Evolutionary conservation across 2,113 vertebrate species (phyloP).

Genomic region (Poecile atricapillus): DNA sequence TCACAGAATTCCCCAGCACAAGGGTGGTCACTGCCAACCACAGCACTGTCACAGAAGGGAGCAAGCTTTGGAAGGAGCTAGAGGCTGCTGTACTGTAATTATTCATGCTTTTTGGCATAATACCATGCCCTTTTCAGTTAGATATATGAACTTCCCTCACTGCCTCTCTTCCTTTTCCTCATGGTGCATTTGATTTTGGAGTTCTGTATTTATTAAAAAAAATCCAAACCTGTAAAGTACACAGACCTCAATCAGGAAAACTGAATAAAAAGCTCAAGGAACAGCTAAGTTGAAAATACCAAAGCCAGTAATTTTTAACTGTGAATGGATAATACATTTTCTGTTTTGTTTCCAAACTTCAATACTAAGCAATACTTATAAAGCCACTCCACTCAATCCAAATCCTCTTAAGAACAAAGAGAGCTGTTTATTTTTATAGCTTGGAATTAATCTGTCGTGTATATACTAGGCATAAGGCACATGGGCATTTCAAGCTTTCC

Average conservation of each 20-base stretch:
- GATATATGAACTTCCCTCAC: neutral
- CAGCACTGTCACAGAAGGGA: neutral
- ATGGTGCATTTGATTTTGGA: neutral
- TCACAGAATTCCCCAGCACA: neutral
- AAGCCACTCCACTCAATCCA: conserved; percentile 24
- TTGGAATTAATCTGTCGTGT: conserved; percentile 31
- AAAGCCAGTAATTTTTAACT: neutral
- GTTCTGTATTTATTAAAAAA: neutral
- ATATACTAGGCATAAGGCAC: neutral
- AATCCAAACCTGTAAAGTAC: neutral
- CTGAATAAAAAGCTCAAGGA: neutral
- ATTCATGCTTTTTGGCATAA: neutral
- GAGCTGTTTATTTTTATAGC: conserved; percentile 29
- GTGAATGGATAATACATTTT: neutral
- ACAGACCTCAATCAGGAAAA: neutral
- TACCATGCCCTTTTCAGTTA: neutral
- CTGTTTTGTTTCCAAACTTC: conserved; percentile 6
- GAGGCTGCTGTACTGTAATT: neutral
- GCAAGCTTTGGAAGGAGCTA: neutral
- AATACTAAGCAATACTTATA: conserved; percentile 5
- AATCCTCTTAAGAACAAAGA: conserved; percentile 55
- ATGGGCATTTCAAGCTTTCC: neutral
- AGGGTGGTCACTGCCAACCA: rapidly evolving
- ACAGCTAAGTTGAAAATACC: neutral
- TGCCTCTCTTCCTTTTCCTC: neutral